These are phyloP conservation scores for Rhizoglyphus robini DNA, from an alignment of 1,140 invertebrate genomes.

Conservation along the genomic window DNA sequence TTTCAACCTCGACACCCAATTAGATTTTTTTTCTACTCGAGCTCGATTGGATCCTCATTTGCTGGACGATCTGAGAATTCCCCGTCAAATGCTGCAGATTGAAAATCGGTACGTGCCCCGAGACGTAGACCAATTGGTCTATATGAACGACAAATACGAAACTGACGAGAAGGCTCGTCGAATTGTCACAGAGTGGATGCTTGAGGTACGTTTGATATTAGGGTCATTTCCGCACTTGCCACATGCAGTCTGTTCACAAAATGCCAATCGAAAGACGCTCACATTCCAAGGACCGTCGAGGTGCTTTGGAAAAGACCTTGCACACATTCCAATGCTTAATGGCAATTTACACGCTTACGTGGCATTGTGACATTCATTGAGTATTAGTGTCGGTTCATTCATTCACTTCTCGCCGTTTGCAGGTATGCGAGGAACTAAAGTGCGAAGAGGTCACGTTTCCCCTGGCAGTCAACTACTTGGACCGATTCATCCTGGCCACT, in stretches of 20 bases:
- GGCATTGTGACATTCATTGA: not conserved
- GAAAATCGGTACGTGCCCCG: constrained; percentile 58
- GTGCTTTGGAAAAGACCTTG: not conserved
- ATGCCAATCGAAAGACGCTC: not conserved
- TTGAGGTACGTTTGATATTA: constrained; percentile 47
- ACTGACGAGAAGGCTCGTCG: constrained; percentile 75
- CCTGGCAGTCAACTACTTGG: constrained; percentile 77
- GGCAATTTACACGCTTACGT: not conserved
- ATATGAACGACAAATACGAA: constrained; percentile 68
- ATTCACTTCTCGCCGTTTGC: constrained; percentile 25
- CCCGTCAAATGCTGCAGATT: constrained; percentile 63
- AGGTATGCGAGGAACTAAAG: constrained; percentile 82
- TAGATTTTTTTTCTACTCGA: not conserved
- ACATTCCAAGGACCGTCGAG: not conserved
- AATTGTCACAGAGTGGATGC: constrained; percentile 86
- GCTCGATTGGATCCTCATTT: constrained; percentile 56
- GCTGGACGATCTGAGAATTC: constrained; percentile 57
- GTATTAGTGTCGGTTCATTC: no score
- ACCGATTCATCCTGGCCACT: constrained; percentile 63
- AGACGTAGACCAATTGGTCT: constrained; percentile 47
- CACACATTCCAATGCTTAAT: not conserved
- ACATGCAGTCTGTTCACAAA: not conserved
- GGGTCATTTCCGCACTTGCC: not conserved
- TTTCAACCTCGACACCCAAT: not conserved
- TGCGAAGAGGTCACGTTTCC: constrained; percentile 83